Evolutionary conservation across 1,140 invertebrate species (phyloP).

Genomic region (Papilio xuthus): DNA sequence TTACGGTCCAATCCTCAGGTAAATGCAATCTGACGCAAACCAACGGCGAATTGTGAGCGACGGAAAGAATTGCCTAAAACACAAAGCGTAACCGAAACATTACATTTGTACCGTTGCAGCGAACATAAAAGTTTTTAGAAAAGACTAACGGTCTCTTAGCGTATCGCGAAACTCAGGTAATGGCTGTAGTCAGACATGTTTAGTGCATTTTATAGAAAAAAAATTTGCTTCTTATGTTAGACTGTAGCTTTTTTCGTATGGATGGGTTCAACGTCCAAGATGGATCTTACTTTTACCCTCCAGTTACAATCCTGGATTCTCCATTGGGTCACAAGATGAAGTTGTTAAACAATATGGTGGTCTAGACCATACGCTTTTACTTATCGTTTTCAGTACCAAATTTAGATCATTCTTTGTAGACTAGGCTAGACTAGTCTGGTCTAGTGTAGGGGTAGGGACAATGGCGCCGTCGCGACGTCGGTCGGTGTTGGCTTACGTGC

Average conservation of each 20-base stretch:
- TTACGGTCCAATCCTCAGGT: neutral
- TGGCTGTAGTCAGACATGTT: neutral
- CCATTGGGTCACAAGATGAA: too few species aligned
- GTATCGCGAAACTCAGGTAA: neutral
- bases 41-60: neutral
- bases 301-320: too few species aligned
- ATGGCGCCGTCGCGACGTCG: conserved; percentile 44
- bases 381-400: neutral
- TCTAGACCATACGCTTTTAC: neutral
- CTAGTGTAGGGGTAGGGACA: conserved; percentile 45
- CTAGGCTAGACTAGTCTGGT: conserved; percentile 17
- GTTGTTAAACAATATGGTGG: neutral
- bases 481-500: conserved; percentile 54
- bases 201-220: neutral
- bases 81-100: conserved; percentile 8
- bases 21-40: neutral
- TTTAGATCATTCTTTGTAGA: neutral
- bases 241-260: neutral
- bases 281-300: too few species aligned
- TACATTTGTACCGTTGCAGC: conserved; percentile 9
- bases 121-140: conserved; percentile 2
- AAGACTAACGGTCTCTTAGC: neutral
- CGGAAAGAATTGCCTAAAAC: neutral
- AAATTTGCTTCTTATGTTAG: neutral
- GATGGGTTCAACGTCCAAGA: too few species aligned